Evolutionary conservation across 2,113 vertebrate genomes (phyloP).

Genomic region (human): DNA sequence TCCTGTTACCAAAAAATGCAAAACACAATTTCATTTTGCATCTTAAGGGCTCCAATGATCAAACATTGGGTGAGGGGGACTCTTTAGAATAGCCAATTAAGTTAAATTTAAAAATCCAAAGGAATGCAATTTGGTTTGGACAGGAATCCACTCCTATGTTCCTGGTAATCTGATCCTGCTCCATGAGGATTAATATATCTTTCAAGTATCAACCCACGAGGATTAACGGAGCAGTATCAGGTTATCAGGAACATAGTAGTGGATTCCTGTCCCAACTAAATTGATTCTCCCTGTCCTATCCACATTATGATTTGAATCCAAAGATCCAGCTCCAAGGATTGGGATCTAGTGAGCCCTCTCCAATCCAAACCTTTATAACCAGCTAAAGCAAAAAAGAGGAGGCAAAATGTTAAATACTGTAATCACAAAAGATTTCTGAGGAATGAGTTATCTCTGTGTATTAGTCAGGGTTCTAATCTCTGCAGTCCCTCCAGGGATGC

Average conservation of each 20-base stretch:
- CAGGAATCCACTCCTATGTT: conserved; percentile 98
- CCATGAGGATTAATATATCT: conserved; percentile 93
- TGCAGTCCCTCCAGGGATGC: too few species aligned
- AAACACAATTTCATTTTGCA: conserved; percentile 90
- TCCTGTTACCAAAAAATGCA: conserved; percentile 91
- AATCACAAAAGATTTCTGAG: conserved; percentile 91
- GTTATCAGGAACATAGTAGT: too few species aligned
- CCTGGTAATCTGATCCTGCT: conserved; percentile 98
- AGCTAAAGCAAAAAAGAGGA: conserved; percentile 99
- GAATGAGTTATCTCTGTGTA: conserved; percentile 86
- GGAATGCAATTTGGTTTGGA: conserved; percentile 94
- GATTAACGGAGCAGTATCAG: conserved; percentile 73
- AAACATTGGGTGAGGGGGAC: conserved; percentile 89
- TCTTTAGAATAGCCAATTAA: conserved; percentile 94
- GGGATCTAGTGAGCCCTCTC: conserved; percentile 99
- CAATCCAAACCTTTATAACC: conserved; percentile 99
- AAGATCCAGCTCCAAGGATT: conserved; percentile 99
- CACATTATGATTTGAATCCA: conserved; percentile 99
- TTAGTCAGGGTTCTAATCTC: too few species aligned
- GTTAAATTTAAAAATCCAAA: conserved; percentile 93
- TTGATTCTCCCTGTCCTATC: conserved; percentile 95
- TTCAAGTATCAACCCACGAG: conserved; percentile 88
- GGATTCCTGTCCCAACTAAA: too few species aligned
- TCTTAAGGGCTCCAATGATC: conserved; percentile 92
- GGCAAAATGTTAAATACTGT: conserved; percentile 98